phyloP scores from a whole-genome alignment of 2,888 invertebrate species.

The Patella pellucida region DNA sequence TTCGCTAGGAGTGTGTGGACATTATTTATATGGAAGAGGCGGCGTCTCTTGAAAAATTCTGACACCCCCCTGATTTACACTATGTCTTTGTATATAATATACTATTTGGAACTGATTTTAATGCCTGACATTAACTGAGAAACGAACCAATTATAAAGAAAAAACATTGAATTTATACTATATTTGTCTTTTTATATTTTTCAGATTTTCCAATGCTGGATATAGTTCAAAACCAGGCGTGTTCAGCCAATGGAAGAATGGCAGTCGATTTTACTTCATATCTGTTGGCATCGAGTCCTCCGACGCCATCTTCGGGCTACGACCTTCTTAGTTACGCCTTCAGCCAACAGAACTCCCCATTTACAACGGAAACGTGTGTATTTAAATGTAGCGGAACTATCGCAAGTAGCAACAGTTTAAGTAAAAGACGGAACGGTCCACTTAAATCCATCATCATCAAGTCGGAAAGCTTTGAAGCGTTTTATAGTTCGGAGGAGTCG shows the following conservation, averaged over 20 bases:
- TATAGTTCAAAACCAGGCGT: slow-evolving; percentile 38
- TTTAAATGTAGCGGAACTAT: neutral
- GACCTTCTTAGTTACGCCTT: slow-evolving; percentile 49
- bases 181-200: slow-evolving; percentile 36
- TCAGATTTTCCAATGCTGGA: slow-evolving; percentile 60
- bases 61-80: too few relatives aligned
- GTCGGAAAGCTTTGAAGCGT: slow-evolving; percentile 35
- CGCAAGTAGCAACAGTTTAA: slow-evolving; percentile 9
- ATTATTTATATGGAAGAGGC: too few relatives aligned
- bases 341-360: neutral
- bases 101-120: too few relatives aligned
- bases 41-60: too few relatives aligned
- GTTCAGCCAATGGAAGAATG: slow-evolving; percentile 48
- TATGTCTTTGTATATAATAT: too few relatives aligned
- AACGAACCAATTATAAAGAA: too few relatives aligned
- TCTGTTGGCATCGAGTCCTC: slow-evolving; percentile 64
- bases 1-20: too few relatives aligned
- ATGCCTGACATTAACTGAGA: too few relatives aligned
- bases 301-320: slow-evolving; percentile 53
- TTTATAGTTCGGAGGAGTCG: slow-evolving; percentile 34
- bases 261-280: slow-evolving; percentile 66
- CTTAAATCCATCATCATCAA: slow-evolving; percentile 51
- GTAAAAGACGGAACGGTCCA: slow-evolving; percentile 32
- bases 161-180: too few relatives aligned
- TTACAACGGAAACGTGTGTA: slow-evolving; percentile 1